Evolutionary conservation across 2,113 vertebrate species (phyloP).

Genomic region (Lycocorax pyrrhopterus): DNA sequence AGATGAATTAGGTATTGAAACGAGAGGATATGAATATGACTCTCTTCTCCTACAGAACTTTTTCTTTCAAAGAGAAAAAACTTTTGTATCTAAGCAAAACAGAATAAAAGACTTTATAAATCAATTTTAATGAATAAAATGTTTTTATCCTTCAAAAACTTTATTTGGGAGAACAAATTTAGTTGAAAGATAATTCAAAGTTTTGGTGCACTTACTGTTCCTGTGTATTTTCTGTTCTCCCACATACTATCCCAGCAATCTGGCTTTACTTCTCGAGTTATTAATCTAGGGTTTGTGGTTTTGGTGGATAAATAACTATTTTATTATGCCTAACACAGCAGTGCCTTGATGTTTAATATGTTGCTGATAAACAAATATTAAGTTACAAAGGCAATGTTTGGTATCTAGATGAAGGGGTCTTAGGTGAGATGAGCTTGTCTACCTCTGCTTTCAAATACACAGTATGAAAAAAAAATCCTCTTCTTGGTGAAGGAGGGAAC

Average conservation of each 20-base stretch:
- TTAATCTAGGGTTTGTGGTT: background rate
- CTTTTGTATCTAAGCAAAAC: background rate
- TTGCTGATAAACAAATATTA: background rate
- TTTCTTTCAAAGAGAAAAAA: slow-evolving; percentile 10
- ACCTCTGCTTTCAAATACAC: background rate
- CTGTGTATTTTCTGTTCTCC: background rate
- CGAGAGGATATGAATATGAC: background rate
- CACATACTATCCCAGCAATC: background rate
- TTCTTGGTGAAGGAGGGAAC: background rate
- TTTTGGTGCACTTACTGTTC: background rate
- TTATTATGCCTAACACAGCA: background rate
- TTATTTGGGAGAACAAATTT: background rate
- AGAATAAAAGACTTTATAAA: background rate
- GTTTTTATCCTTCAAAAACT: background rate
- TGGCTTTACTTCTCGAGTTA: background rate
- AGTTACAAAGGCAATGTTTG: background rate
- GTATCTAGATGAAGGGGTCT: background rate
- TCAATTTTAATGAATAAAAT: background rate
- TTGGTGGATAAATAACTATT: background rate
- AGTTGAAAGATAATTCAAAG: background rate
- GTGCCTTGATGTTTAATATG: background rate
- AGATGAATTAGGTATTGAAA: slow-evolving; percentile 45
- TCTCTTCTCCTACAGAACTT: slow-evolving; percentile 7
- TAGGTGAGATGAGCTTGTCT: background rate
- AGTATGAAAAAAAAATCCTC: background rate